These are phyloP conservation scores for Ceratoteleas bidentatus DNA, from an alignment of 1,140 invertebrate species.

Conservation along the genomic window DNA sequence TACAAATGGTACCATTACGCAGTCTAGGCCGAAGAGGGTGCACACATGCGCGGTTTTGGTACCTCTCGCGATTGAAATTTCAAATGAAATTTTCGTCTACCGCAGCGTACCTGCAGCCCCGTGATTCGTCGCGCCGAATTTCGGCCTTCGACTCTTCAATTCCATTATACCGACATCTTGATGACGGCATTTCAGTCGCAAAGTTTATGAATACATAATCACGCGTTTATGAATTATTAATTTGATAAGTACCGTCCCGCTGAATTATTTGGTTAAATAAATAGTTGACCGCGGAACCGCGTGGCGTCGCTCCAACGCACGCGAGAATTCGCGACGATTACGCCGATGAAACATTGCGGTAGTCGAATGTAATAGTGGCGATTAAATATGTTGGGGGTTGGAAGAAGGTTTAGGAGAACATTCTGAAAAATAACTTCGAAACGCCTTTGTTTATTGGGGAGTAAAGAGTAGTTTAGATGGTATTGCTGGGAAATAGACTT, in stretches of 20 bases:
- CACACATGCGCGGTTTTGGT: slow-evolving; percentile 14
- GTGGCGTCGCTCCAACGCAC: too few species aligned
- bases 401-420: too few species aligned
- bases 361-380: too few species aligned
- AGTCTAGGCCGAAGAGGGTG: slow-evolving; percentile 49
- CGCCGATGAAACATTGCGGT: too few species aligned
- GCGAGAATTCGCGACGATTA: too few species aligned
- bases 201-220: slow-evolving; percentile 49
- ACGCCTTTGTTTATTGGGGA: too few species aligned
- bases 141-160: slow-evolving; percentile 56
- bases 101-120: slow-evolving; percentile 45
- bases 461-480: too few species aligned
- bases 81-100: slow-evolving; percentile 60
- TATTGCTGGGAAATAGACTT: too few species aligned
- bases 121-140: slow-evolving; percentile 48
- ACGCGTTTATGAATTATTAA: slow-evolving; percentile 53
- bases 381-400: too few species aligned
- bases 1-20: slow-evolving; percentile 70
- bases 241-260: slow-evolving; percentile 18
- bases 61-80: slow-evolving; percentile 54
- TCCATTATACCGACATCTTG: slow-evolving; percentile 46
- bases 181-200: slow-evolving; percentile 32
- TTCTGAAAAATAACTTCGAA: too few species aligned
- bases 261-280: slow-evolving; percentile 43
- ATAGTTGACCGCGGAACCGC: slow-evolving; percentile 6